phyloP scores from a whole-genome alignment of 2,797 vertebrate species.

The Linurgus olivaceus region DNA sequence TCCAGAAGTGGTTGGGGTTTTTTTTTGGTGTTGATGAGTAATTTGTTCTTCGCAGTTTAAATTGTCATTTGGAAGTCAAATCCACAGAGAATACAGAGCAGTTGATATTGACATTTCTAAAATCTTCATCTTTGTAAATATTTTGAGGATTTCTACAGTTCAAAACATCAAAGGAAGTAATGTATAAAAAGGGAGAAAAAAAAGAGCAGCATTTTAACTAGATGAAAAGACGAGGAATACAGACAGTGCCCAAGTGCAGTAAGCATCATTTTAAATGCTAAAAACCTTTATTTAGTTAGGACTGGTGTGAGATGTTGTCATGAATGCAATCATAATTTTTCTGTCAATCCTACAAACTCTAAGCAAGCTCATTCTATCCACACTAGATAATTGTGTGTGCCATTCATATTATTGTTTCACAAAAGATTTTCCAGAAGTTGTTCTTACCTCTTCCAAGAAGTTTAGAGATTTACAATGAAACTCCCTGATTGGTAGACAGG shows the following conservation, averaged over 20 bases:
- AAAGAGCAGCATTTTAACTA: neutral
- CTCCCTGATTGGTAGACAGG: neutral
- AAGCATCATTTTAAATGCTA: neutral
- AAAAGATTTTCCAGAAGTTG: neutral
- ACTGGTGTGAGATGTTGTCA: neutral
- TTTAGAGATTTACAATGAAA: neutral
- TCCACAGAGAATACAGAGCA: neutral
- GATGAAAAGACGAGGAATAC: neutral
- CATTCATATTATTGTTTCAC: neutral
- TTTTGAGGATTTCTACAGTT: neutral
- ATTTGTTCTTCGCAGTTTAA: neutral
- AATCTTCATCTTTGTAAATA: neutral
- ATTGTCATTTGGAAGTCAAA: neutral
- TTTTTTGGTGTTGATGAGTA: neutral
- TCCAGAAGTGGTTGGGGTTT: neutral
- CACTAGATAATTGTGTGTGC: accelerated
- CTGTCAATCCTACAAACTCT: neutral
- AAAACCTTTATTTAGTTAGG: neutral
- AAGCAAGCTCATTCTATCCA: neutral
- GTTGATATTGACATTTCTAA: neutral
- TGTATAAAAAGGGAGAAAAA: neutral
- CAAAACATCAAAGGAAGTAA: neutral
- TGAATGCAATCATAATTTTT: neutral
- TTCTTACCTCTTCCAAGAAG: neutral
- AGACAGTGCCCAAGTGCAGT: neutral